Percentiles rank a stretch among this genome's conserved stretches.
phyloP scores from a whole-genome alignment of 2,113 vertebrate species.

The Psittacus erithacus region DNA sequence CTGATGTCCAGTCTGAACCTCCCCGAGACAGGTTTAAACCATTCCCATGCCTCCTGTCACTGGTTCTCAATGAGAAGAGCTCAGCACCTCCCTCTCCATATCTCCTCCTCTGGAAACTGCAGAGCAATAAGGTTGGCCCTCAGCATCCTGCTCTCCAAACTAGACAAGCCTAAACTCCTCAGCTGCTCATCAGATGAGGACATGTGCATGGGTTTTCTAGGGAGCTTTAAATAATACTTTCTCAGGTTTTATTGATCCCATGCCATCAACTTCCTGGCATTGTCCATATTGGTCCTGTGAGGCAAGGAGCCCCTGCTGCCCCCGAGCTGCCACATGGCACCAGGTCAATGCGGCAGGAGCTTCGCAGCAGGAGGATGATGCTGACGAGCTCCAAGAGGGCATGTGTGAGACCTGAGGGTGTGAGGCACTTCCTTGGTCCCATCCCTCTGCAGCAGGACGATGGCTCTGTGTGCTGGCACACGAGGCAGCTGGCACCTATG shows the following conservation, averaged over 20 bases:
- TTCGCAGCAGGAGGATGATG: not conserved
- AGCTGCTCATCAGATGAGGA: fast-evolving
- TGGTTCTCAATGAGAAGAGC: not conserved
- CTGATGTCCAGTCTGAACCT: not conserved
- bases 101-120: not conserved
- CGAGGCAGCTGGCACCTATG: not conserved
- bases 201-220: fast-evolving
- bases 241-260: not conserved
- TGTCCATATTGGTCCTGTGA: not conserved
- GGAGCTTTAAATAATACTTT: not conserved
- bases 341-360: fast-evolving
- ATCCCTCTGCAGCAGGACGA: not conserved
- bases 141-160: not conserved
- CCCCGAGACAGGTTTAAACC: not conserved
- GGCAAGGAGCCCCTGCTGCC: not conserved
- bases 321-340: fast-evolving
- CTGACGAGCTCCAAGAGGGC: not conserved
- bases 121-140: not conserved
- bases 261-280: fast-evolving
- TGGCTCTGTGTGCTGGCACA: not conserved
- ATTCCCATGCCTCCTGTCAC: fast-evolving
- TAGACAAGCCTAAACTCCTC: not conserved
- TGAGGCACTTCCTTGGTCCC: not conserved
- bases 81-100: not conserved
- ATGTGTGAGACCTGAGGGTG: fast-evolving